Evolutionary conservation across 2,797 vertebrate genomes (phyloP).

Genomic region (Notoglanidium macrostoma): DNA sequence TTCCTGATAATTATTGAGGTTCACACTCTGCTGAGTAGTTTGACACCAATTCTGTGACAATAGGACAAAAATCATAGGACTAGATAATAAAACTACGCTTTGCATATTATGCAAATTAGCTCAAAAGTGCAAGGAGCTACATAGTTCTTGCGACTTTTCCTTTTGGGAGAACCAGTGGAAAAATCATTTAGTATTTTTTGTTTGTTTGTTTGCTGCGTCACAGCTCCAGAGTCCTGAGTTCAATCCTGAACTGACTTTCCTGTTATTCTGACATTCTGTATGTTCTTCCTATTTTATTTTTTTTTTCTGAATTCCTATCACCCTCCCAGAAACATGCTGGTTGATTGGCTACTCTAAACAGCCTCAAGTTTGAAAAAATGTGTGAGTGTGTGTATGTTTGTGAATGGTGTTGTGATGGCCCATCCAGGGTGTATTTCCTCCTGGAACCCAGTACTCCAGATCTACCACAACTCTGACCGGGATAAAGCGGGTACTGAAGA

Average conservation of each 20-base stretch:
- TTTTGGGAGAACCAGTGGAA: neutral
- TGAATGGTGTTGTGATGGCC: neutral
- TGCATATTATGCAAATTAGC: neutral
- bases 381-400: neutral
- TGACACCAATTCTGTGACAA: neutral
- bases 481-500: neutral
- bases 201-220: neutral
- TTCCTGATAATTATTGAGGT: neutral
- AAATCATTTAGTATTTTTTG: neutral
- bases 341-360: neutral
- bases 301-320: neutral
- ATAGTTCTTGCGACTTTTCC: neutral
- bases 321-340: neutral
- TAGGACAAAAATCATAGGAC: neutral
- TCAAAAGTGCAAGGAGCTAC: neutral
- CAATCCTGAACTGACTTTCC: neutral
- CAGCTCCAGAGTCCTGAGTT: neutral
- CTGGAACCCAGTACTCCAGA: neutral
- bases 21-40: neutral
- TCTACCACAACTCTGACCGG: neutral
- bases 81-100: neutral
- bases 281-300: neutral
- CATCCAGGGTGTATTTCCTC: neutral
- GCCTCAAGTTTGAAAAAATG: neutral
- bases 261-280: neutral